A percentile compares a stretch with the other conserved stretches of the same genome.
phyloP scores from a whole-genome alignment of 2,888 invertebrate genomes.

The Euspilapteryx auroguttella region DNA sequence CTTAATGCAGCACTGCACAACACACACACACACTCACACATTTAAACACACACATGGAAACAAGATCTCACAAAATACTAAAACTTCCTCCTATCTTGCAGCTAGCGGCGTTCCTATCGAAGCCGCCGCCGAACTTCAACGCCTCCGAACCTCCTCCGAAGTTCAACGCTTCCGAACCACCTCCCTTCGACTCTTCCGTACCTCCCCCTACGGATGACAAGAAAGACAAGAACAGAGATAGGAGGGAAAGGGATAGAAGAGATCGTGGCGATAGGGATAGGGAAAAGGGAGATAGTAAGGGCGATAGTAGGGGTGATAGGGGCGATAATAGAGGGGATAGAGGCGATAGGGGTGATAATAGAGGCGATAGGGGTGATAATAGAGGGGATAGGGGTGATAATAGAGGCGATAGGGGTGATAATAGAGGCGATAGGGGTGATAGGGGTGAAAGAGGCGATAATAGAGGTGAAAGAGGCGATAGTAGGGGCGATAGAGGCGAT shows the following conservation, averaged over 20 bases:
- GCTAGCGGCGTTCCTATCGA: conserved; percentile 56
- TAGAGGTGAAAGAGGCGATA: conserved; percentile 14
- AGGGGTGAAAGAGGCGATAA: conserved; percentile 16
- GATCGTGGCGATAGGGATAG: conserved; percentile 17
- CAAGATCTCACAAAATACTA: no score
- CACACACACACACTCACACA: no score
- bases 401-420: conserved; percentile 20
- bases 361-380: conserved; percentile 13
- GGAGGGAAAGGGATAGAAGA: conserved; percentile 8
- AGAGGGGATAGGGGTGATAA: conserved; percentile 12
- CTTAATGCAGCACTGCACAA: no score
- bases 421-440: conserved; percentile 8
- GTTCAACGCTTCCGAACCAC: conserved; percentile 27
- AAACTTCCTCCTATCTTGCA: no score
- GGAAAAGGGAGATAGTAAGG: conserved; percentile 17
- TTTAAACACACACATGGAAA: no score
- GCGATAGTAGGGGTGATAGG: conserved; percentile 19
- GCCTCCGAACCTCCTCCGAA: conserved; percentile 39
- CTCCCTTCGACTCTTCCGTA: conserved; percentile 18
- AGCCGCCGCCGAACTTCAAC: conserved; percentile 51
- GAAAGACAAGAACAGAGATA: conserved; percentile 15
- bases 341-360: conserved; percentile 17
- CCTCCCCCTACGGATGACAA: conserved; percentile 17
- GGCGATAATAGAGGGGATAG: conserved; percentile 8
- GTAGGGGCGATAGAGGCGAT: conserved; percentile 11